Evolutionary conservation across 2,888 invertebrate species (phyloP).

Genomic region (Drosophila demipolita): DNA sequence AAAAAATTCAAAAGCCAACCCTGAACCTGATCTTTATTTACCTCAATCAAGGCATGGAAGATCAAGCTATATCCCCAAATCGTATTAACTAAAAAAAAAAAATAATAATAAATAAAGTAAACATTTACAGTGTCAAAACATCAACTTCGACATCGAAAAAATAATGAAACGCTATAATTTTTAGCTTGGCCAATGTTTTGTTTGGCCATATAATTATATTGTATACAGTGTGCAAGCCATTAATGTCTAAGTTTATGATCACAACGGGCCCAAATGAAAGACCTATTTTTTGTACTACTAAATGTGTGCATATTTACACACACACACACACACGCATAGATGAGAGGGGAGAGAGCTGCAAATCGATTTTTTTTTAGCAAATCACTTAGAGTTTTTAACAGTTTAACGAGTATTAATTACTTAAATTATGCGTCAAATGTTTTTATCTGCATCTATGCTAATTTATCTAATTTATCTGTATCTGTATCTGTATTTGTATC

Average conservation of each 20-base stretch:
- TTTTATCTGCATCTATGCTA: conserved; percentile 22
- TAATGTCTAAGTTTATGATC: conserved; percentile 38
- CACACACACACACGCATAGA: background rate
- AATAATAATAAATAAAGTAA: conserved; percentile 29
- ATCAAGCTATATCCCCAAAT: background rate
- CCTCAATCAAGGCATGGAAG: background rate
- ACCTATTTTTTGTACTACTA: background rate
- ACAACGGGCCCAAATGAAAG: conserved; percentile 1
- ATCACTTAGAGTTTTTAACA: too few species aligned
- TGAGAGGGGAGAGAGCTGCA: too few species aligned
- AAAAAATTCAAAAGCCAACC: too few species aligned
- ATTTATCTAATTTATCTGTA: conserved; percentile 28
- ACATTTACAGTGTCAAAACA: conserved; percentile 36
- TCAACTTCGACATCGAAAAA: conserved; percentile 18
- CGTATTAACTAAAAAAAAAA: background rate
- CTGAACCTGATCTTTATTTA: background rate
- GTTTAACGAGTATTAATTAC: too few species aligned
- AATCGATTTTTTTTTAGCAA: too few species aligned
- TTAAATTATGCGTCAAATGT: background rate
- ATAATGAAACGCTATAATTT: conserved; percentile 6
- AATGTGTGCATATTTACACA: background rate
- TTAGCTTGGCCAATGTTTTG: conserved; percentile 8
- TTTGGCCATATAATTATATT: conserved; percentile 30
- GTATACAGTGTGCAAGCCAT: conserved; percentile 34
- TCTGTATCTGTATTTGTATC: conserved; percentile 5